Conservation (phyloP, 2,888 invertebrate species). For the Hypolimnas misippus region DNA sequence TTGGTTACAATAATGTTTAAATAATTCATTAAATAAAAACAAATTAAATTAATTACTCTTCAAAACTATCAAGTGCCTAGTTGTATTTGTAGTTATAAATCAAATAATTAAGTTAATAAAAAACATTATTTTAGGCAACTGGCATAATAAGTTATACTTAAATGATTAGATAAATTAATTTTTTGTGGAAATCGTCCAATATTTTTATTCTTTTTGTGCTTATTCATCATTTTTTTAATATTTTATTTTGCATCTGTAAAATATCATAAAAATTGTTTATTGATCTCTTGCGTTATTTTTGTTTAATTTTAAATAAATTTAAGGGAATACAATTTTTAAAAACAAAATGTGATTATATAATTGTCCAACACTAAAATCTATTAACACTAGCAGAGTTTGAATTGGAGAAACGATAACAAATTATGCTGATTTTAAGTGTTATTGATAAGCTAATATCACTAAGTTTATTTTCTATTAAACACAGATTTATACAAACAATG, state of each 20-base stretch:
- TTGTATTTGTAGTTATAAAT: slow-evolving; percentile 26
- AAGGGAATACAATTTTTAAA: background rate
- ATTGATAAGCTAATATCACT: no score
- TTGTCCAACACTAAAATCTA: no score
- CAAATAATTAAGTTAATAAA: slow-evolving; percentile 1
- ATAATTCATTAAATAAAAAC: background rate
- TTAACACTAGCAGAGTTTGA: no score
- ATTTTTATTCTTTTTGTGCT: slow-evolving; percentile 14
- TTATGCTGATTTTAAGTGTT: no score
- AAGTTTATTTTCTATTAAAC: no score
- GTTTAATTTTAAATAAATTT: background rate
- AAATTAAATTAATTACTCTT: background rate
- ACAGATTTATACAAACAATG: no score
- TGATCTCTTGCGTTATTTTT: slow-evolving; percentile 29
- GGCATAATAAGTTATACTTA: slow-evolving; percentile 14
- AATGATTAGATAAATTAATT: background rate
- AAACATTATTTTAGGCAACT: slow-evolving; percentile 15
- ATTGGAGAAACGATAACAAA: no score
- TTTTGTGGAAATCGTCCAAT: slow-evolving; percentile 1
- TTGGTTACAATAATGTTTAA: no score
- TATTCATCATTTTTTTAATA: slow-evolving; percentile 1
- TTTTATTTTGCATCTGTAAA: background rate
- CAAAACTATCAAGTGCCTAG: slow-evolving; percentile 34
- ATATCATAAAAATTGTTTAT: slow-evolving; percentile 16
- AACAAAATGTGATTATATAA: no score